Evolutionary conservation across 2,113 vertebrate genomes (phyloP), one percentile per base, ranked within the genome.

Genomic region (Plestiodon gilberti): DNA sequence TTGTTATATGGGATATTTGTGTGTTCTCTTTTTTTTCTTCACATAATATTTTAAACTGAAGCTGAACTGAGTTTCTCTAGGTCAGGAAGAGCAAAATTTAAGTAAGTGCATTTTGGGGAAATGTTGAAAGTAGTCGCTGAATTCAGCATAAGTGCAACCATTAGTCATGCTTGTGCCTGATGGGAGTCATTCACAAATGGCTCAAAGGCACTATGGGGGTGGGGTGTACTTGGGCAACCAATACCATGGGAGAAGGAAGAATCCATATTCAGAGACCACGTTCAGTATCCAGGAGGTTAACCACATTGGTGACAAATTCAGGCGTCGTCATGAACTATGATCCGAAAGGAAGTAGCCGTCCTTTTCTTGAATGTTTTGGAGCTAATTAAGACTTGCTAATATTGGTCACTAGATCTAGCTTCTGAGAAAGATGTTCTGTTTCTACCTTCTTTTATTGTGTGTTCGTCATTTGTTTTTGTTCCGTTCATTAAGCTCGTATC

Each of bases 1-100:
- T 22, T 69, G n/a, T 2, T 14, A n/a, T 61, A 0, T 0, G 33
- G n/a, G 64, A 0, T 20, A 81, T 64, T 80, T 85, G 52, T 38
- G 69, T 4, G 10, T 18, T 6, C 18, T 25, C 23, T 23, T 5
- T 3, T 77, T 78, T 80, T 48, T 11, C 30, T 52, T 65, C 28
- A 6, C 0, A 33, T 62, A 7, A 62, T 57, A 84, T 48, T 8
- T 75, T 64, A 38, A 74, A 67, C 25, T 28, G 59, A 23, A 33
- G 8, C 3, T 52, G 23, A 25, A 38, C n/a, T 13, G 83, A 30
- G 25, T 80, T 80, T 64, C 6, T 30, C 23, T 80, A 43, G 28
- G 4, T 28, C 43, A 48, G 14, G 13, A 28, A 69, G 52, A 52
- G 40, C 18, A 11, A 15, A 67, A 28, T 38, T n/a, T 81, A 22